Evolutionary conservation across 1,140 invertebrate species (phyloP), one percentile per base, ranked within the genome.

Genomic region (Bombus superbus): DNA sequence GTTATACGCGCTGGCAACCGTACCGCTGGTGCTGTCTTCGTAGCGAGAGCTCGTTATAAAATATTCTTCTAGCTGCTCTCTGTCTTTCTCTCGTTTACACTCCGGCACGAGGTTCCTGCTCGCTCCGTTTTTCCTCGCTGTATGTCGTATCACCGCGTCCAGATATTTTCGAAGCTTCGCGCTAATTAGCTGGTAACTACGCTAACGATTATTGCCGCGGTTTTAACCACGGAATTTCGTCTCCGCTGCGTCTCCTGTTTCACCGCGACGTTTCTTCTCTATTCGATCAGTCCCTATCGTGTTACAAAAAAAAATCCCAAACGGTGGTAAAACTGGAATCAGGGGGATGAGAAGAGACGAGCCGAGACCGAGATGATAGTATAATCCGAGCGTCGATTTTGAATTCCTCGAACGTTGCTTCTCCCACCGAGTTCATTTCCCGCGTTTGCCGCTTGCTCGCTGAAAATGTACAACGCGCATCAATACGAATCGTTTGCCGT

Each of bases 1-100:
- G 88, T 89, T 89, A 89, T 89, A 84, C 53, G 75, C 79, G 66
- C 74, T 81, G 87, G 76, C 87, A 82, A 76, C 80, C 83, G 74
- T 59, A 77, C 73, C 86, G 81, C 32, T 73, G 73, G 40, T 59
- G 82, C 87, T 75, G 81, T 69, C 71, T 86, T 82, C 57, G 78
- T 81, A 81, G 35, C 71, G 79, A 81, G 78, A 81, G 78, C 84
- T 81, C 84, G 84, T 85, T 85, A 85, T 81, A 81, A 85, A 85
- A 85, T 85, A 81, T 85, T 81, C 84, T 62, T 89, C 78, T 72
- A 57, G 53, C 38, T 81, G 77, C 78, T 42, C 89, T 83, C 83
- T 89, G 74, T 77, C 80, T 88, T 78, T 88, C 86, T 82, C 78
- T 88, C 80, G 73, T 35, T 71, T 32, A 15, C 47, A 35, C 59